These are phyloP conservation scores for Antechinus flavipes DNA, from an alignment of 2,113 vertebrate species.

Conservation along the genomic window DNA sequence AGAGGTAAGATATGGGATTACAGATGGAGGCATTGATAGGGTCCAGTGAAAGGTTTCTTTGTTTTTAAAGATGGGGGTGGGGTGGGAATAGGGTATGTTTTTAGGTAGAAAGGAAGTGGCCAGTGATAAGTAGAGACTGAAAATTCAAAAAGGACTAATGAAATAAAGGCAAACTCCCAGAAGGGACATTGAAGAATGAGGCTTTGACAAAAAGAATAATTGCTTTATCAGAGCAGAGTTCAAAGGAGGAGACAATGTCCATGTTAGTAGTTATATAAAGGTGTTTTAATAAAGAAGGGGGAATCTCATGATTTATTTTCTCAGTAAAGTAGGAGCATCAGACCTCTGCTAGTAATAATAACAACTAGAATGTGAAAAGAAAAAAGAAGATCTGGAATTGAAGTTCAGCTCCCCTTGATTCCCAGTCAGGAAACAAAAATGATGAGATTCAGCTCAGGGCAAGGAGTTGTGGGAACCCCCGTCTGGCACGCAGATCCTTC, in stretches of 20 bases:
- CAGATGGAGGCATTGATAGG: too few species aligned
- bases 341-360: background rate
- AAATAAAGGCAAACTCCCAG: background rate
- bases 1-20: background rate
- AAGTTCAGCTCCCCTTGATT: too few species aligned
- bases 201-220: background rate
- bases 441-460: too few species aligned
- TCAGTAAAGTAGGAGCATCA: background rate
- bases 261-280: background rate
- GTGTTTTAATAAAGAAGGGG: background rate
- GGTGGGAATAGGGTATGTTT: too few species aligned
- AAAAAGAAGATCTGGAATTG: background rate
- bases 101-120: background rate
- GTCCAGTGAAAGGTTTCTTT: too few species aligned
- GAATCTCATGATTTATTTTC: background rate
- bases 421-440: too few species aligned
- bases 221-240: background rate
- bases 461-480: too few species aligned
- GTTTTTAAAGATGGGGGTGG: background rate
- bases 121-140: background rate
- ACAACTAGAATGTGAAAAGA: background rate
- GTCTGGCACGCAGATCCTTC: too few species aligned
- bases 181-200: background rate
- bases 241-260: background rate
- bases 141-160: background rate